Evolutionary conservation across 2,888 invertebrate genomes (phyloP).

Genomic region (Palloptera scutellata): DNA sequence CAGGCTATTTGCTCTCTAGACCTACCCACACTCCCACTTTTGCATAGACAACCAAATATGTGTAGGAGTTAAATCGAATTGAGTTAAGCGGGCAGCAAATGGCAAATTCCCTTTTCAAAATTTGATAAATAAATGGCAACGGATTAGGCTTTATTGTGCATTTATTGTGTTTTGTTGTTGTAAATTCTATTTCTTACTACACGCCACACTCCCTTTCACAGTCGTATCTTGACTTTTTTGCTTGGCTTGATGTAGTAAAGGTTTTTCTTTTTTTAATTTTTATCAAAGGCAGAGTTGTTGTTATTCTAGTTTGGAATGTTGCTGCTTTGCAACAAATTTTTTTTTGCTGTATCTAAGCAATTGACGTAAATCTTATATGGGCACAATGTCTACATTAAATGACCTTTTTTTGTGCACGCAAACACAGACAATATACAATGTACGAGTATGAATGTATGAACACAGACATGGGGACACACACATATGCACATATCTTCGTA

Average conservation of each 20-base stretch:
- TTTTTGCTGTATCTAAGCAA: not conserved
- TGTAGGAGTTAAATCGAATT: not conserved
- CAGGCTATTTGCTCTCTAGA: not conserved
- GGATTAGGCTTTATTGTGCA: constrained; percentile 38
- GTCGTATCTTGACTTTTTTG: not conserved
- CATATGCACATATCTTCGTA: not conserved
- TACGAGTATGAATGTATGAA: no score
- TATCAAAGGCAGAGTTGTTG: not conserved
- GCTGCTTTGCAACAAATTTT: not conserved
- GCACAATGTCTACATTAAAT: constrained; percentile 5
- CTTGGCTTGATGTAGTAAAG: not conserved
- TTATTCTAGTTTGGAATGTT: not conserved
- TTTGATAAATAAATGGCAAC: constrained; percentile 49
- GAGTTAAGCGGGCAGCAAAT: not conserved
- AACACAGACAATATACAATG: not conserved
- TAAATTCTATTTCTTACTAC: no score
- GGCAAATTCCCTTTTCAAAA: constrained; percentile 39
- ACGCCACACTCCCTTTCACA: no score
- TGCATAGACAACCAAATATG: no score
- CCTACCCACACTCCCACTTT: not conserved
- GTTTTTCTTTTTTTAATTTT: not conserved
- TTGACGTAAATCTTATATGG: constrained; percentile 6
- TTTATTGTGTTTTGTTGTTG: not conserved
- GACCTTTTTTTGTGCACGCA: not conserved
- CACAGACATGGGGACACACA: no score